Percentiles rank a stretch among this genome's conserved stretches.
Conservation (phyloP, 2,113 vertebrate genomes). For the Neogobius melanostomus region DNA sequence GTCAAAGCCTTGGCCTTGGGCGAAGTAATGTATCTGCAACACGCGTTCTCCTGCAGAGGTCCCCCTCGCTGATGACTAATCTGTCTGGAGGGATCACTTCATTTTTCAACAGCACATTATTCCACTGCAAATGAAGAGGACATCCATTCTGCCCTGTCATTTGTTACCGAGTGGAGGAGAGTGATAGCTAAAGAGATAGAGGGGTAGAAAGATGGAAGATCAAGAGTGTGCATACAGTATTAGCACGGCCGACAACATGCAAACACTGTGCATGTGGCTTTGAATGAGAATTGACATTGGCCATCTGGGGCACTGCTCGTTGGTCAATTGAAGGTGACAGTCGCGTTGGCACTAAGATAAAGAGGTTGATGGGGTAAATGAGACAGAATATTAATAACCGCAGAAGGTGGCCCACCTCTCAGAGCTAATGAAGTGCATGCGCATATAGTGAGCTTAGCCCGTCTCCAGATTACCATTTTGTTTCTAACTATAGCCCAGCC, state of each 20-base stretch:
- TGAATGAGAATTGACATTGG: conserved; percentile 13
- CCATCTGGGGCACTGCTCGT: conserved; percentile 41
- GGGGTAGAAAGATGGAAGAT: conserved; percentile 10
- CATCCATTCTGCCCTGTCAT: conserved; percentile 63
- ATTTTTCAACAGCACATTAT: conserved; percentile 74
- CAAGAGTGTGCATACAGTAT: neutral
- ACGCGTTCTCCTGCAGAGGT: conserved; percentile 43
- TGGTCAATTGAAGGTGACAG: conserved; percentile 54
- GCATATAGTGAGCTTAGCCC: neutral
- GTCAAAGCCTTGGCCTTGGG: conserved; percentile 40
- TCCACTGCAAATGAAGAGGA: conserved; percentile 62
- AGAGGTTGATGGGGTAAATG: conserved; percentile 47
- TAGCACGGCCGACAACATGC: neutral
- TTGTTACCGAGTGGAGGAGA: conserved; percentile 44
- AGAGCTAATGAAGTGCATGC: conserved; percentile 14
- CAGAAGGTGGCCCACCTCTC: conserved; percentile 18
- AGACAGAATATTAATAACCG: conserved; percentile 58
- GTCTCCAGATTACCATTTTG: neutral
- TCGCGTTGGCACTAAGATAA: conserved; percentile 42
- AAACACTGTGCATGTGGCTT: neutral
- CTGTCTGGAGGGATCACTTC: conserved; percentile 66
- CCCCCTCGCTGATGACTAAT: conserved; percentile 62
- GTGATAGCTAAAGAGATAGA: conserved; percentile 11
- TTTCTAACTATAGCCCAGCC: neutral
- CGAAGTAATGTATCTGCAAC: conserved; percentile 47